A percentile compares a stretch with the other conserved stretches of the same genome.
Evolutionary conservation across 2,888 invertebrate species (phyloP).

Genomic region (Oscheius sp.): DNA sequence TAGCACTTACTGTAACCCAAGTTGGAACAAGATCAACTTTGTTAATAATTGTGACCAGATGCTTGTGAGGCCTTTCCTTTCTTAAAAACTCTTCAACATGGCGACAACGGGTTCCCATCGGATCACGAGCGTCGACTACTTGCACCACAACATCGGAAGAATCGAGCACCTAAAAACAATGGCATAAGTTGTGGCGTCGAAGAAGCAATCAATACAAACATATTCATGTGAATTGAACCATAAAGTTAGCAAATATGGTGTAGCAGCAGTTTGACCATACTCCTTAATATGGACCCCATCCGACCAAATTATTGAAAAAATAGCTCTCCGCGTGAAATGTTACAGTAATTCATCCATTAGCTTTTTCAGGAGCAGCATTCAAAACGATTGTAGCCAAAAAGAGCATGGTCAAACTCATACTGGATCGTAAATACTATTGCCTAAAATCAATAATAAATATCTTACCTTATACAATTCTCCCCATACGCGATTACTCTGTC

Average conservation of each 20-base stretch:
- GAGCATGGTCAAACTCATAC: no score
- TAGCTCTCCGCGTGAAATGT: no score
- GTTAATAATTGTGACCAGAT: conserved; percentile 94
- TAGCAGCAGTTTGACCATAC: no score
- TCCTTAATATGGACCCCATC: no score
- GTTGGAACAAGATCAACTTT: conserved; percentile 90
- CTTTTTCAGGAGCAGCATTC: no score
- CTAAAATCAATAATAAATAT: not conserved
- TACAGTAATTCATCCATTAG: no score
- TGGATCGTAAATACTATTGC: not conserved
- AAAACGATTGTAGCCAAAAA: no score
- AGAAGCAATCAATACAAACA: not conserved
- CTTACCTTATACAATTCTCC: conserved; percentile 98
- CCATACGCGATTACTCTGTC: conserved; percentile 97
- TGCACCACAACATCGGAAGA: conserved; percentile 96
- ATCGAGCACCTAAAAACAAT: conserved; percentile 80
- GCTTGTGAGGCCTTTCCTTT: conserved; percentile 92
- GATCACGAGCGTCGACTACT: conserved; percentile 95
- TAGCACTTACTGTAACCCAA: conserved; percentile 85
- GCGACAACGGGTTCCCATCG: conserved; percentile 85
- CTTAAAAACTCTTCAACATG: conserved; percentile 87
- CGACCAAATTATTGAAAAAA: no score
- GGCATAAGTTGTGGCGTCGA: not conserved
- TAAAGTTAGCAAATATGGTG: no score
- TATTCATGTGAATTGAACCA: not conserved